phyloP scores from a whole-genome alignment of 2,797 vertebrate species.

The Sebastes itinus region DNA sequence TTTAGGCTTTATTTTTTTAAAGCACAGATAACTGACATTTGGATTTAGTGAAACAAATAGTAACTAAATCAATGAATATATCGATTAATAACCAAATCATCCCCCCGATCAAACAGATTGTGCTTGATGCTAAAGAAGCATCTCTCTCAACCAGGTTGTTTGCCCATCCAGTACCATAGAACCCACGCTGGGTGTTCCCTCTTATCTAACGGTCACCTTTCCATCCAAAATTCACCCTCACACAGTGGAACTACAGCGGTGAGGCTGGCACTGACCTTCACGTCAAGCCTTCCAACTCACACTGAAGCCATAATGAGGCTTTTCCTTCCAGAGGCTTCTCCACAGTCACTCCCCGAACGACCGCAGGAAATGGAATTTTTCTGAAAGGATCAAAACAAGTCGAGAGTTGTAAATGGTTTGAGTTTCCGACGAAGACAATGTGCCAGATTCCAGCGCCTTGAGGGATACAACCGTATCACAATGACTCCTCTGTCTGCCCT shows the following conservation, averaged over 20 bases:
- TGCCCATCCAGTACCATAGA: neutral
- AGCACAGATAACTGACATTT: neutral
- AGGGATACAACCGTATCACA: constrained; percentile 74
- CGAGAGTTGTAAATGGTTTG: constrained; percentile 77
- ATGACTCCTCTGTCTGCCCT: constrained; percentile 73
- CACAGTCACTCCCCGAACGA: constrained; percentile 55
- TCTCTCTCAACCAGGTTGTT: neutral
- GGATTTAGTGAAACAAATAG: neutral
- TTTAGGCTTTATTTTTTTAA: neutral
- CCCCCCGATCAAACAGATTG: neutral
- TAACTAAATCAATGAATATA: neutral
- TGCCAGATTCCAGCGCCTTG: constrained; percentile 80
- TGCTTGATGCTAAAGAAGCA: neutral
- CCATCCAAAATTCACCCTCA: neutral
- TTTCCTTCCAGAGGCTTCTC: constrained; percentile 73
- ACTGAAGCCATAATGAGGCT: constrained; percentile 67
- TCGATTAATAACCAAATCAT: neutral
- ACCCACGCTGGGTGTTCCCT: neutral
- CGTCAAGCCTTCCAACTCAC: constrained; percentile 54
- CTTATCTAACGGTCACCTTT: constrained; percentile 14
- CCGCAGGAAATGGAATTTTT: constrained; percentile 77
- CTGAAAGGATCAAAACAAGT: constrained; percentile 79
- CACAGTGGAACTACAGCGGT: constrained; percentile 35
- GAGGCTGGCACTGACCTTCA: constrained; percentile 62
- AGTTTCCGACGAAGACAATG: constrained; percentile 80